phyloP scores from a whole-genome alignment of 2,888 invertebrate genomes.

The Apomyelois bistriatella region DNA sequence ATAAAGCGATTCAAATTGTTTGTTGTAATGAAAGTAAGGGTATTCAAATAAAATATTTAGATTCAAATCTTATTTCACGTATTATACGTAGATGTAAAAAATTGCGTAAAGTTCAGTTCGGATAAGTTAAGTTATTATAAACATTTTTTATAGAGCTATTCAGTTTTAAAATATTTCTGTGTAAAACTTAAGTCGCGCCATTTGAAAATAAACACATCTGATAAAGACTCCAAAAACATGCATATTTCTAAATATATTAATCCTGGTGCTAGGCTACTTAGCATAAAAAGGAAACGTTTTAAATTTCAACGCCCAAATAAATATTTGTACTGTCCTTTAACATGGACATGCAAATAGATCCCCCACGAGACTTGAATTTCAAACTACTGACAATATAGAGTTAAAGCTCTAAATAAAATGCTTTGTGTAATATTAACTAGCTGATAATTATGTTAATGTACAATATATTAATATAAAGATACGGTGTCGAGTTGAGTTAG shows the following conservation, averaged over 20 bases:
- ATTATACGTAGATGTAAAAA: not conserved
- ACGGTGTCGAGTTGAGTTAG: no score
- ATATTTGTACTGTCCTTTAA: conserved; percentile 10
- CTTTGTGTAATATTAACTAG: not conserved
- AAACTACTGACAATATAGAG: not conserved
- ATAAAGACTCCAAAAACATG: no score
- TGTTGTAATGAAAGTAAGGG: conserved; percentile 31
- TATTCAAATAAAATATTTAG: conserved; percentile 22
- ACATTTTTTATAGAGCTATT: no score
- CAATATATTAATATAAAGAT: no score
- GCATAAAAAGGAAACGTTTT: not conserved
- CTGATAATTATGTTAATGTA: not conserved
- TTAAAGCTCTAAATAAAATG: not conserved
- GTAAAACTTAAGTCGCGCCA: no score
- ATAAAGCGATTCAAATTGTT: conserved; percentile 55
- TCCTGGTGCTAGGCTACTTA: not conserved
- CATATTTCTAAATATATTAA: no score
- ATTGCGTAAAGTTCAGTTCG: no score
- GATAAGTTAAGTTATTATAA: no score
- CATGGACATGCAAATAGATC: conserved; percentile 7
- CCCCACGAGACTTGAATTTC: not conserved
- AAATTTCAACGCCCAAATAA: conserved; percentile 5
- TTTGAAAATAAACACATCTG: no score
- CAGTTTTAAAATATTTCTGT: no score
- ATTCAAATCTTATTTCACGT: not conserved